Conservation (phyloP, 2,797 vertebrate species). For the Aselliscus stoliczkanus region DNA sequence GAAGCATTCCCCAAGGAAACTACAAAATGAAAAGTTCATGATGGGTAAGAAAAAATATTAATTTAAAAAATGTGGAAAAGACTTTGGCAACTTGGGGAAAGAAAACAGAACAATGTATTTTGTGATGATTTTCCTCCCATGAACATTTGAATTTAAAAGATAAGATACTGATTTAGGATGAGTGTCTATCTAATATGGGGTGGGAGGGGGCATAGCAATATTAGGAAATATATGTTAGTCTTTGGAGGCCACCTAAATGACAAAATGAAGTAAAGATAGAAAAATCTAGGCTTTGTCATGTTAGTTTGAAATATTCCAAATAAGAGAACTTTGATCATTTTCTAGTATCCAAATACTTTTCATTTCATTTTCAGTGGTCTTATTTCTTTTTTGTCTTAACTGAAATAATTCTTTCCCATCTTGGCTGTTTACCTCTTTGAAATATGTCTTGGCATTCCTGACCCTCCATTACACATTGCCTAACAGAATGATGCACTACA, state of each 20-base stretch:
- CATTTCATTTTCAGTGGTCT: slow-evolving; percentile 4
- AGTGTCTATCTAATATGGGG: neutral
- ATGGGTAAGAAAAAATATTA: neutral
- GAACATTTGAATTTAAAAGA: neutral
- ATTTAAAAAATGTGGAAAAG: neutral
- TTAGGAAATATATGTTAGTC: neutral
- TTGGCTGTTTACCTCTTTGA: slow-evolving; percentile 41
- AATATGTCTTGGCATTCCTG: slow-evolving; percentile 13
- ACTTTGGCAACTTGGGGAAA: neutral
- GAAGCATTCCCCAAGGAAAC: slow-evolving; percentile 40
- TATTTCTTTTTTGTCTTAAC: slow-evolving; percentile 1
- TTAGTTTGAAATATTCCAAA: neutral
- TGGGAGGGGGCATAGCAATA: too few species aligned
- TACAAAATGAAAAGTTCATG: neutral
- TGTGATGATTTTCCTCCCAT: neutral
- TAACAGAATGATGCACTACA: slow-evolving; percentile 17
- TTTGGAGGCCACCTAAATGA: neutral
- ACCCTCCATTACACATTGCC: slow-evolving; percentile 38
- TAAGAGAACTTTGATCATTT: slow-evolving; percentile 41
- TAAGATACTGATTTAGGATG: neutral
- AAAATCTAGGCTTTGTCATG: neutral
- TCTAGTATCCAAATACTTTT: neutral
- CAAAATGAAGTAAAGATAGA: neutral
- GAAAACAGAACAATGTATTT: neutral
- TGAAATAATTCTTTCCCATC: neutral